phyloP scores from a whole-genome alignment of 1,140 invertebrate species.

The Oryctes rhinoceros region DNA sequence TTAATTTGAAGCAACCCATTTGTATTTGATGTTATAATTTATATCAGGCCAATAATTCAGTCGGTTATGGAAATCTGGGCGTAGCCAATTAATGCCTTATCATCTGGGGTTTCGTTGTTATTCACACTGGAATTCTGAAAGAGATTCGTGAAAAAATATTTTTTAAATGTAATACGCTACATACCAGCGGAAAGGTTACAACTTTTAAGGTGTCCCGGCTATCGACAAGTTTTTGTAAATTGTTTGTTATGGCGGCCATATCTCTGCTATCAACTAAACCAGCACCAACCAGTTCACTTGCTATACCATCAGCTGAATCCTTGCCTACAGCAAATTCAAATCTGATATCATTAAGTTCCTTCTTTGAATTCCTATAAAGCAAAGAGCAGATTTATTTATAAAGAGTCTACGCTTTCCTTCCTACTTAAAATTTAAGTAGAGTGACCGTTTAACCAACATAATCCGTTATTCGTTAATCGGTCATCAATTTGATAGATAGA shows the following conservation, averaged over 20 bases:
- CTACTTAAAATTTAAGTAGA: background rate
- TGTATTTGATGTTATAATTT: background rate
- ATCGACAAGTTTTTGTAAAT: slow-evolving; percentile 91
- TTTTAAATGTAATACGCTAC: slow-evolving; percentile 17
- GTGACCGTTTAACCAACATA: no score
- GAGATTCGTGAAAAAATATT: slow-evolving; percentile 40
- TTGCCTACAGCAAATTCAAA: slow-evolving; percentile 94
- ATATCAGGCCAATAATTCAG: slow-evolving; percentile 60
- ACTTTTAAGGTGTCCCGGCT: slow-evolving; percentile 68
- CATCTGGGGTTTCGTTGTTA: slow-evolving; percentile 87
- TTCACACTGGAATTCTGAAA: slow-evolving; percentile 84
- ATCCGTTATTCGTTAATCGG: no score
- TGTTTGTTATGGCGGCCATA: slow-evolving; percentile 88
- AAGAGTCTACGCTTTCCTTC: background rate
- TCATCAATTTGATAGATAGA: no score
- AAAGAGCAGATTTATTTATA: slow-evolving; percentile 41
- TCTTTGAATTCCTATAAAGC: slow-evolving; percentile 79
- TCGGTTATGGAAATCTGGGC: slow-evolving; percentile 95
- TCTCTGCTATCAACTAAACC: slow-evolving; percentile 93
- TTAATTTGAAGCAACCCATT: slow-evolving; percentile 29
- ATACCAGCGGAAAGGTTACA: slow-evolving; percentile 91
- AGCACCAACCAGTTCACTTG: slow-evolving; percentile 91
- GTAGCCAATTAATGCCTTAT: slow-evolving; percentile 93
- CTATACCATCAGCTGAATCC: slow-evolving; percentile 94
- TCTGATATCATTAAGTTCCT: slow-evolving; percentile 96